Base-by-base conservation (phyloP, 2,797 vertebrate genomes). In the Centroberyx gerrardi region DNA sequence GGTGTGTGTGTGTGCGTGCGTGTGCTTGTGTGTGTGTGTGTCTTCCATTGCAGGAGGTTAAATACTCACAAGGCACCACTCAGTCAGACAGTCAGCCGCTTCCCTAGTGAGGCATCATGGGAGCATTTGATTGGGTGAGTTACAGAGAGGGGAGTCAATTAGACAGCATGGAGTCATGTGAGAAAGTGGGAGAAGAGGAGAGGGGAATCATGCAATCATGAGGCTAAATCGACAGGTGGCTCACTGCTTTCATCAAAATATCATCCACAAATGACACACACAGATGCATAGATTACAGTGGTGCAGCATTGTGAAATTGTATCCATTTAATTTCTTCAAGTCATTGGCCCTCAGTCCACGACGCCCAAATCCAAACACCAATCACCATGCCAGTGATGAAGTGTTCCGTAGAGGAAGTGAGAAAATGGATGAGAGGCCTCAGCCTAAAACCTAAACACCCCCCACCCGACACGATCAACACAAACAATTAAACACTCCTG, bases 61-160 rank as follows among this genome's bases (percentile, higher is more conserved):
- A 93, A 91, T 84, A 91, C 92, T 90, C 90, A 84, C 81, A 92
- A 88, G 92, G 88, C 90, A 90, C 85, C 89, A 91, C 89, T 91
- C 87, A 88, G 88, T 87, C 87, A 90, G 68, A 68, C 79, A 72
- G 86, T 74, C 87, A 71, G 88, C 82, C 82, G 80, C 87, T 84
- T 80, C 86, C 84, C 83, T 36, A 36, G 81, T 48, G 77, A 87
- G 87, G 85, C 86, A 90, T 88, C 91, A 78, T 90, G 88, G 86
- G 91, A 92, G 90, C 68, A 9, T 91, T 93, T 92, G 88, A 91
- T 87, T 92, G 88, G 82, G 54, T 76, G 78, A 86, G 80, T 83
- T 85, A 76, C 82, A 77, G 71, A 76, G 72, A 89, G 78, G 66
- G 62, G 68, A 91, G 89, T 93, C 85, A 87, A 86, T 93, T 93